Base-by-base conservation (phyloP, 2,797 vertebrate genomes). In the Vireo griseus region DNA sequence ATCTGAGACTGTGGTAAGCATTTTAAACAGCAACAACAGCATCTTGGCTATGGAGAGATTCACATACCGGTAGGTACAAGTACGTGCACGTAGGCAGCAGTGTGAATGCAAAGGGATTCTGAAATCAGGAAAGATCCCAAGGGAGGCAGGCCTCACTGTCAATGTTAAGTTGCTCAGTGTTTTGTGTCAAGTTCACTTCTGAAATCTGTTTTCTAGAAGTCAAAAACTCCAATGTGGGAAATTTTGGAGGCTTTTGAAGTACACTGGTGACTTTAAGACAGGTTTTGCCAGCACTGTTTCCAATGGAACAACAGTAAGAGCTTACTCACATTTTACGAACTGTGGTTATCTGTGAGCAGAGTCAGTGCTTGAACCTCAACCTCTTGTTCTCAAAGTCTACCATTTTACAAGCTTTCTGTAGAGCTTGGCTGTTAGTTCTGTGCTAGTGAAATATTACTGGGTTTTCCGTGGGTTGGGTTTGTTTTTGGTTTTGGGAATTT, bases 31-130 rank as follows among this genome's bases (percentile, higher is more conserved):
- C 80, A 55, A 2, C 40, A 81, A 1, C 75, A 63, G 26, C n/a
- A 44, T 28, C 33, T 69, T 57, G 57, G 37, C 57, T 85, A 0
- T 45, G 65, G 47, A 51, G 39, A 40, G 59, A 15, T 39, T 18
- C 28, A 18, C 0, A 0, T 81, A 31, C 25, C 47, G 15, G 2
- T 18, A 66, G 67, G 71, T 76, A 26, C 31, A 1, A 26, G 72
- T 63, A 15, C 6, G 0, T 39, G 39, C 80, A 31, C 0, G 1
- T 51, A 31, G 81, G 51, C 85, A 66, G 37, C 81, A 69, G 31
- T 1, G 5, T 24, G 55, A 79, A 29, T 37, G 51, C 73, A 35
- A 21, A 85, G 55, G 40, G n/a, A 14, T 59, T 90, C 59, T 50
- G 63, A 29, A 78, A 59, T 3, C 66, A 71, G 35, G 31, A 45